Conservation (phyloP, 2,113 vertebrate species). For the Mormoops blainvillei region DNA sequence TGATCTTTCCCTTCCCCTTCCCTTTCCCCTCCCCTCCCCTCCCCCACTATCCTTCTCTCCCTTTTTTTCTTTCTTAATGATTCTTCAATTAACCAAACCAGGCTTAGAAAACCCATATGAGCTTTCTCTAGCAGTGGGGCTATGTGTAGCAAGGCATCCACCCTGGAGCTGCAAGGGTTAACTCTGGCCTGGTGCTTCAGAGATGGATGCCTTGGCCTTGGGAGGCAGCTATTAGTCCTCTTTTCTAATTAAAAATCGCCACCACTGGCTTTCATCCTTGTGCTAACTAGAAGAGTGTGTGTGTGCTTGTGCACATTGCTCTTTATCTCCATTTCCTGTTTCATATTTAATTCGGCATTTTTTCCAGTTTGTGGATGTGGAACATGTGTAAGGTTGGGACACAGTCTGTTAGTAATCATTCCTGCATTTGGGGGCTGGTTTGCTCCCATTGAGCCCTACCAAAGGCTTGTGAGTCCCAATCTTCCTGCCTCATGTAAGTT, state of each 20-base stretch:
- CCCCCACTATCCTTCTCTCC: rapidly evolving
- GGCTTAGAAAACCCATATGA: neutral
- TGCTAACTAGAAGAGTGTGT: conserved; percentile 41
- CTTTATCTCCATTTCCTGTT: conserved; percentile 66
- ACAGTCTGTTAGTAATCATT: conserved; percentile 54
- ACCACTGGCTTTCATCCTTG: conserved; percentile 44
- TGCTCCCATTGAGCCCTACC: neutral
- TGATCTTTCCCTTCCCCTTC: neutral
- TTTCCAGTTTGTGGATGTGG: conserved; percentile 60
- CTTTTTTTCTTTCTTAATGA: neutral
- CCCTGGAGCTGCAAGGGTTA: neutral
- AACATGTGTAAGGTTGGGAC: conserved; percentile 40
- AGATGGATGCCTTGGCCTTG: conserved; percentile 1
- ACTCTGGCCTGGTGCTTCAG: neutral
- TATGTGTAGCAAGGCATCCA: neutral
- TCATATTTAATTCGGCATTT: conserved; percentile 58
- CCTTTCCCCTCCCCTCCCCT: too few relatives aligned
- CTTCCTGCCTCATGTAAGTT: neutral
- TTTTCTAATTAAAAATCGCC: conserved; percentile 59
- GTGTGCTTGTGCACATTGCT: neutral
- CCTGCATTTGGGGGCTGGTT: neutral
- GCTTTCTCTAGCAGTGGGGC: neutral
- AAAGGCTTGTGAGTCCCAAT: neutral
- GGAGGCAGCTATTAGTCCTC: neutral
- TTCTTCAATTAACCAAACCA: neutral